These are phyloP conservation scores for Clarias pachynema DNA, from an alignment of 2,797 vertebrate species.

Conservation along the genomic window DNA sequence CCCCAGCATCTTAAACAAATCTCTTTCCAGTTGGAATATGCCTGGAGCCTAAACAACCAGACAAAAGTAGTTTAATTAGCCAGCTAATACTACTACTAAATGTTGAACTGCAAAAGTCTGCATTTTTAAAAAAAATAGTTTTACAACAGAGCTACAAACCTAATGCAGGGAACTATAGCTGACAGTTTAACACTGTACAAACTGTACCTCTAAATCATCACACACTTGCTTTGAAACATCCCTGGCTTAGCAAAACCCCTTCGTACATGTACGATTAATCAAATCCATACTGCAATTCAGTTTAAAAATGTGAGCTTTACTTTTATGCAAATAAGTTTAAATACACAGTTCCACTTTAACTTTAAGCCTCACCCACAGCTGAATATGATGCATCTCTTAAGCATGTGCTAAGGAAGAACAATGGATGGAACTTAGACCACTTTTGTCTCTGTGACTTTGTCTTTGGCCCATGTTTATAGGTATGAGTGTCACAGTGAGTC, in stretches of 20 bases:
- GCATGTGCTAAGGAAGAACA: not conserved
- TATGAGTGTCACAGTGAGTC: not conserved
- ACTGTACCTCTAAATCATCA: not conserved
- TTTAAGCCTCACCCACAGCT: not conserved
- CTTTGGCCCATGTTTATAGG: not conserved
- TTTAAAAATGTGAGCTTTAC: not conserved
- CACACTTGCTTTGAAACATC: not conserved
- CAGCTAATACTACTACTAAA: not conserved
- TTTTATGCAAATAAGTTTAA: not conserved
- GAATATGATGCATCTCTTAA: not conserved
- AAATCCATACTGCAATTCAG: not conserved
- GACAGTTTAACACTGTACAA: not conserved
- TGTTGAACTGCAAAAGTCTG: not conserved
- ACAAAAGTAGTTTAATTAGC: not conserved
- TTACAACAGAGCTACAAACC: not conserved
- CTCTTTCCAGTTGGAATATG: not conserved
- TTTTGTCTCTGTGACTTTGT: not conserved
- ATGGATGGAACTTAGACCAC: not conserved
- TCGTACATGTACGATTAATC: not conserved
- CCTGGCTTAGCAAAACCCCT: not conserved
- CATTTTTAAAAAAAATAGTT: not conserved
- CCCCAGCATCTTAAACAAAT: not conserved
- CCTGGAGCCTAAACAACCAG: not conserved
- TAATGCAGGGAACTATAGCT: not conserved
- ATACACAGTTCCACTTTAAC: not conserved